Conservation (phyloP, 2,888 invertebrate species). For the Sarcophaga subvicina region DNA sequence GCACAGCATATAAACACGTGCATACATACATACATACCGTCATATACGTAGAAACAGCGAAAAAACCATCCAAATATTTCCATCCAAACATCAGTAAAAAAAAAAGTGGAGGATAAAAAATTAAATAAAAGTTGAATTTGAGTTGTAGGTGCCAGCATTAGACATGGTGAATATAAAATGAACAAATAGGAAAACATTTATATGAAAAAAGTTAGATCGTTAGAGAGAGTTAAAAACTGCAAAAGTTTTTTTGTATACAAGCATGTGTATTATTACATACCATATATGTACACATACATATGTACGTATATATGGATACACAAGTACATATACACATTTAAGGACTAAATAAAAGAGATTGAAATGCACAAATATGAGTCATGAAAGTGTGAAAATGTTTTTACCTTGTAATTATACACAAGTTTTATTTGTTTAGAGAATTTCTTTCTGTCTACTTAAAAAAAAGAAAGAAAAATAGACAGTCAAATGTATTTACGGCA, state of each 20-base stretch:
- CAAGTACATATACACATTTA: conserved; percentile 1
- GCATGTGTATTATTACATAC: neutral
- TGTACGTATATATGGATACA: neutral
- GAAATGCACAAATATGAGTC: conserved; percentile 43
- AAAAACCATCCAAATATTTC: conserved; percentile 32
- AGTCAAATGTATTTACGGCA: neutral
- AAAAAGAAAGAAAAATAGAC: neutral
- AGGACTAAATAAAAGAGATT: conserved; percentile 33
- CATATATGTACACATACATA: neutral
- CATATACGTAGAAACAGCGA: conserved; percentile 1
- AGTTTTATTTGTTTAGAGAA: conserved; percentile 35
- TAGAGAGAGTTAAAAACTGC: conserved; percentile 62
- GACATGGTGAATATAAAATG: conserved; percentile 63
- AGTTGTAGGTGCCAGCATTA: conserved; percentile 64
- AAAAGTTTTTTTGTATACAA: conserved; percentile 31
- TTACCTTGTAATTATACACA: conserved; percentile 58
- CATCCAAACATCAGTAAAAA: neutral
- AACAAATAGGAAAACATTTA: conserved; percentile 57
- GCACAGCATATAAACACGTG: conserved; percentile 38
- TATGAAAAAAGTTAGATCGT: conserved; percentile 64
- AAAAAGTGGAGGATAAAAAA: conserved; percentile 13
- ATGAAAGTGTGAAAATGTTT: conserved; percentile 55
- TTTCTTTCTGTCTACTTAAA: conserved; percentile 18
- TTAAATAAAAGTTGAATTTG: conserved; percentile 59
- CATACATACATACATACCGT: neutral